These are phyloP conservation scores for Aphodius sticticus DNA, from an alignment of 2,888 invertebrate species.

Conservation along the genomic window DNA sequence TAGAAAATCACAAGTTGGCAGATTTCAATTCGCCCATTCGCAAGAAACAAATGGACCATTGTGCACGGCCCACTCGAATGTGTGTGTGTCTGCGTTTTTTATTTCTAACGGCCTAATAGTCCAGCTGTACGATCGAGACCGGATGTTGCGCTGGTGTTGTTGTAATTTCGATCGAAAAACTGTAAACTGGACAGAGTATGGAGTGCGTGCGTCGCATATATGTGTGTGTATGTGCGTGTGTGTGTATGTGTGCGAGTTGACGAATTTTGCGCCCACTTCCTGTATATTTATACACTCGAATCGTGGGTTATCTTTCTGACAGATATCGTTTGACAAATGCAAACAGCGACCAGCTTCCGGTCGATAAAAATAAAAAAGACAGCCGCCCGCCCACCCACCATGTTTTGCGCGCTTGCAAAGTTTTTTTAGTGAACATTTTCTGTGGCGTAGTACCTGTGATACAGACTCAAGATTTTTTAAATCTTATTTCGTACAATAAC, in stretches of 20 bases:
- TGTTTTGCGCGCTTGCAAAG: neutral
- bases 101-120: neutral
- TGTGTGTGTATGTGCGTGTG: neutral
- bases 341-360: neutral
- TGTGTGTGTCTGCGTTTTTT: neutral
- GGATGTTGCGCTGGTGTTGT: neutral
- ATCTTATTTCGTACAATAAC: no score
- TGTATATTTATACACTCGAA: neutral
- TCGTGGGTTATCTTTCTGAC: neutral
- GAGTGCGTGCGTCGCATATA: conserved; percentile 6
- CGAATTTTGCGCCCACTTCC: conserved; percentile 6
- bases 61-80: neutral
- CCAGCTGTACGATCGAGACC: neutral
- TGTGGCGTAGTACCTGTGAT: no score
- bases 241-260: neutral
- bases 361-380: neutral
- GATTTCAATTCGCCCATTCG: neutral
- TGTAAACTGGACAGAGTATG: conserved; percentile 7
- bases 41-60: neutral
- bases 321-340: neutral
- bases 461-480: no score
- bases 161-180: neutral
- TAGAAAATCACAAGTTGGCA: no score
- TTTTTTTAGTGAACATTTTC: neutral
- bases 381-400: neutral